Base-by-base conservation (phyloP, 30 jellyfish, hydroid and myxozoan species). In the Aurelia aurita complex sp. Pacific region DNA sequence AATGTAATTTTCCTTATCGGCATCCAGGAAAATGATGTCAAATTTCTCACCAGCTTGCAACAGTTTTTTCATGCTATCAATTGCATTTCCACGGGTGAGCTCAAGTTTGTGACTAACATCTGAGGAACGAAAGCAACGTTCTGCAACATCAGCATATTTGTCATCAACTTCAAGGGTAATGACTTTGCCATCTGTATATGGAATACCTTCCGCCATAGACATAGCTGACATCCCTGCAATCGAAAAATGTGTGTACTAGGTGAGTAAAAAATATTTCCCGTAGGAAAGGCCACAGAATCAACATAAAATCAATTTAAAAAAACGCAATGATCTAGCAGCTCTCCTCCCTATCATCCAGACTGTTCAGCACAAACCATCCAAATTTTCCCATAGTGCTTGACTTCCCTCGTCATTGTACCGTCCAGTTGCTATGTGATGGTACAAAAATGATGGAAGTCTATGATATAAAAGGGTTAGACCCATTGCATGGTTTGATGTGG, bases 191-290 rank as follows among this genome's bases (percentile, higher is more conserved):
- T 83, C 92, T 7, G 73, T 65, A 12, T 42, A 67, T 10, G 80
- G 92, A n/a, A 83, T 71, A 23, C 92, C 92, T 63, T 83, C 92
- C 14, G 92, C 92, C 92, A 83, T 83, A 7, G 92, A 65, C 55
- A 83, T 60, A 15, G 92, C 92, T 17, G 92, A 83, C 92, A 83
- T 83, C 2, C 92, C 92, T 79, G 40, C 35, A 23, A 33, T 15
- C 53, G 55, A 17, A 51, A 74, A 46, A 46, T 6, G 0, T 46
- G 11, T 38, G 6, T 46, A 46, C 57, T 9, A 14, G 57, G 52
- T 40, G 52, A 40, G 52, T 40, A n/a, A n/a, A n/a, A n/a, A n/a
- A n/a, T n/a, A n/a, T n/a, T n/a, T n/a, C n/a, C n/a, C n/a, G n/a
- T n/a, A n/a, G n/a, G n/a, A n/a, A n/a, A n/a, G n/a, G n/a, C n/a